Percentiles rank a stretch among this genome's conserved stretches.
Evolutionary conservation across 2,888 invertebrate species (phyloP).

Genomic region (Ptychoptera albimana): DNA sequence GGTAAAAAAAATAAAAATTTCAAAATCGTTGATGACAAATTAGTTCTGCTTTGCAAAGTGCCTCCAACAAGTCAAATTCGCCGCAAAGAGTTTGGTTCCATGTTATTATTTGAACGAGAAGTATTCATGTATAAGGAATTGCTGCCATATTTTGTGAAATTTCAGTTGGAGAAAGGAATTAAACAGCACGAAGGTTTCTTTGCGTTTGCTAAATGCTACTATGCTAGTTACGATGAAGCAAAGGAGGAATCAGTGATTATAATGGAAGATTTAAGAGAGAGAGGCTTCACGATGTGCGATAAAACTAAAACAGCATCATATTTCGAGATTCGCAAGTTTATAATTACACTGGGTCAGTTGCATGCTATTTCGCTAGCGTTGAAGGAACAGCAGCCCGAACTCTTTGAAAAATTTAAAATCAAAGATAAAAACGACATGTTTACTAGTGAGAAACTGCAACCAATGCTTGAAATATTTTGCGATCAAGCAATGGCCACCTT

Average conservation of each 20-base stretch:
- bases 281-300: constrained; percentile 5
- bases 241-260: constrained; percentile 7
- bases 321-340: constrained; percentile 5
- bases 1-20: not conserved
- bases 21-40: not conserved
- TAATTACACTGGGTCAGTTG: constrained; percentile 6
- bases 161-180: constrained; percentile 7
- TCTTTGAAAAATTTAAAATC: constrained; percentile 5
- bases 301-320: constrained; percentile 4
- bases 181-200: constrained; percentile 4
- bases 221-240: constrained; percentile 4
- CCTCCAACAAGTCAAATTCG: constrained; percentile 6
- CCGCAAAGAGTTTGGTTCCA: constrained; percentile 1
- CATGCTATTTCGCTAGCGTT: constrained; percentile 10
- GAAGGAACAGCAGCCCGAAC: constrained; percentile 5
- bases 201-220: constrained; percentile 8
- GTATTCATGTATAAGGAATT: constrained; percentile 7
- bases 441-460: not conserved
- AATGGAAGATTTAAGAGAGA: constrained; percentile 8
- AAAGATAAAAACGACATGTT: no score
- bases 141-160: constrained; percentile 7
- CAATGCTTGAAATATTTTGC: not conserved
- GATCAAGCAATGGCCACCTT: constrained; percentile 5
- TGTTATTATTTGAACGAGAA: constrained; percentile 9
- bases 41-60: constrained; percentile 7